Percentiles rank a stretch among this genome's conserved stretches.
phyloP scores from a whole-genome alignment of 2,113 vertebrate genomes.

The Noctilio leporinus region DNA sequence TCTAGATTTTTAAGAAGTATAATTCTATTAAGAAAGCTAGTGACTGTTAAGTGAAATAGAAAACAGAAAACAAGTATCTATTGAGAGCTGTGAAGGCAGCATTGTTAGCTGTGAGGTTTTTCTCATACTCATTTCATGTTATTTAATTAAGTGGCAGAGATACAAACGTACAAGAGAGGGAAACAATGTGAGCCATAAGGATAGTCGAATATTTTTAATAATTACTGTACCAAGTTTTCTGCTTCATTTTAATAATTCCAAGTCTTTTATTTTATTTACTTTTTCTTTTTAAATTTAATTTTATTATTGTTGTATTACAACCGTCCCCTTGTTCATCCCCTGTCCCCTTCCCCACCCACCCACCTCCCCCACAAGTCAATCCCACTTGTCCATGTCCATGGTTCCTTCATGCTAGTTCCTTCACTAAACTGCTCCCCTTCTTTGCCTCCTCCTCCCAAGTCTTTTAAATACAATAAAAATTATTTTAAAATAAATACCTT shows the following conservation, averaged over 20 bases:
- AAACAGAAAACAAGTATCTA: not conserved
- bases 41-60: not conserved
- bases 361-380: no score
- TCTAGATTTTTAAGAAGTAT: not conserved
- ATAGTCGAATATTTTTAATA: not conserved
- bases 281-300: no score
- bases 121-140: not conserved
- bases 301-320: no score
- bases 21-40: not conserved
- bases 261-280: no score
- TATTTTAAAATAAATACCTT: constrained; percentile 4
- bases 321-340: no score
- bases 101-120: not conserved
- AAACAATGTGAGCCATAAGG: not conserved
- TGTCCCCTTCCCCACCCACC: no score
- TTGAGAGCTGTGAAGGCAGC: not conserved
- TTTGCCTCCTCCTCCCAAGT: no score
- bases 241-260: not conserved
- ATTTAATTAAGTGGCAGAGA: not conserved
- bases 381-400: no score
- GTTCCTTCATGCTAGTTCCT: no score
- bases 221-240: not conserved
- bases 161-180: not conserved
- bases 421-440: no score
- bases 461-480: not conserved